phyloP scores from a whole-genome alignment of 2,797 vertebrate species.

The Spinus olivaceus region DNA sequence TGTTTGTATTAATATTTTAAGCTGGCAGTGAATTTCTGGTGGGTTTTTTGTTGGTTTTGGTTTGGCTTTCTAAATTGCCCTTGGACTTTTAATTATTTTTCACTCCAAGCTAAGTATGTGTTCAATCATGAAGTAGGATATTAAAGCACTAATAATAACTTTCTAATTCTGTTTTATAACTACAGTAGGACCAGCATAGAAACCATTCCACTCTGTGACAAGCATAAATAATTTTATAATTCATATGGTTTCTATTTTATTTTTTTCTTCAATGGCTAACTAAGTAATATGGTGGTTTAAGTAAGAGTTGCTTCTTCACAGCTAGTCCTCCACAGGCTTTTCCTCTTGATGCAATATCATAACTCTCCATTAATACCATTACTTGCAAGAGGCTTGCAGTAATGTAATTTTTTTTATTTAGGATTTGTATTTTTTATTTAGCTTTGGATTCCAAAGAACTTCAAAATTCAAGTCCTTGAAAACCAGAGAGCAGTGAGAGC shows the following conservation, averaged over 20 bases:
- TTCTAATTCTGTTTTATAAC: not conserved
- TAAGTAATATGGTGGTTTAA: not conserved
- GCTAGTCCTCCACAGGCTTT: not conserved
- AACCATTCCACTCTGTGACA: not conserved
- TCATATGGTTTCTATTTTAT: not conserved
- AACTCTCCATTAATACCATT: not conserved
- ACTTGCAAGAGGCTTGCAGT: not conserved
- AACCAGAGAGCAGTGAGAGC: not conserved
- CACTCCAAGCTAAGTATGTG: not conserved
- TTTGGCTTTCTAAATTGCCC: not conserved
- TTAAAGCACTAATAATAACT: conserved; percentile 7
- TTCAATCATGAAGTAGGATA: not conserved
- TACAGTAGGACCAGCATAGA: not conserved
- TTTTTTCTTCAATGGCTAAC: not conserved
- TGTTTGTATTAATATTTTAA: conserved; percentile 30
- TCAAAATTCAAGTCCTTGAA: not conserved
- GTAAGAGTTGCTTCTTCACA: not conserved
- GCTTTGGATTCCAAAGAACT: not conserved
- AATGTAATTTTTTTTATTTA: not conserved
- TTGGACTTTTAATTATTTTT: conserved; percentile 40
- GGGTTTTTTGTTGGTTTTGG: not conserved
- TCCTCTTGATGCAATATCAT: not conserved
- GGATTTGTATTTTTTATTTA: not conserved
- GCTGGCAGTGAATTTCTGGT: not conserved
- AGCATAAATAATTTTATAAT: conserved; percentile 7